These are phyloP conservation scores for Plebejus melissa DNA, from an alignment of 2,888 invertebrate genomes.

Conservation along the genomic window DNA sequence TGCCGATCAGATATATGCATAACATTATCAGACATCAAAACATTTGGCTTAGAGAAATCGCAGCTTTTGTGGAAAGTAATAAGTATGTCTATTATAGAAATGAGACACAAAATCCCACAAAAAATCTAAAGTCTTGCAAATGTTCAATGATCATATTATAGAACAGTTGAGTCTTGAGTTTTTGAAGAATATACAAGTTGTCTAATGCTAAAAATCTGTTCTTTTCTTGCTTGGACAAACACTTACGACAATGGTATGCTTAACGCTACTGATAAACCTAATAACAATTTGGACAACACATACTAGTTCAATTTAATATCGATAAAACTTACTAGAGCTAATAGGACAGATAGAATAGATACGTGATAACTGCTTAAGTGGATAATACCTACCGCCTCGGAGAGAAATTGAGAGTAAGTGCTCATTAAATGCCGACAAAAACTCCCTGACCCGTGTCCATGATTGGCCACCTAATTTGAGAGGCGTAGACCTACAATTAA, in stretches of 20 bases:
- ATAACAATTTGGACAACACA: not conserved
- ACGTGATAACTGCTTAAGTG: conserved; percentile 11
- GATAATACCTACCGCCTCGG: not conserved
- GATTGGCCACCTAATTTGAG: conserved; percentile 6
- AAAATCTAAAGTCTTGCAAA: no score
- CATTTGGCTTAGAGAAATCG: not conserved
- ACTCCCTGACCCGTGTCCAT: not conserved
- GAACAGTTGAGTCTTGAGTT: not conserved
- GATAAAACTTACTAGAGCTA: not conserved
- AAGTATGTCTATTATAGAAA: not conserved
- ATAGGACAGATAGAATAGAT: not conserved
- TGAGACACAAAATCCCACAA: not conserved
- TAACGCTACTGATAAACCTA: not conserved
- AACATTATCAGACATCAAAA: not conserved
- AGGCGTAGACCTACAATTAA: conserved; percentile 4
- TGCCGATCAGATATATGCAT: not conserved
- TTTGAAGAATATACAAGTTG: not conserved
- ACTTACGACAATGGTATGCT: not conserved
- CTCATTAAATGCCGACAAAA: not conserved
- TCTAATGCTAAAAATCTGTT: not conserved
- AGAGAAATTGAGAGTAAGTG: not conserved
- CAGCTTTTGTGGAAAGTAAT: not conserved
- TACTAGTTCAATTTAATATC: not conserved
- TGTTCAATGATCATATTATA: no score
- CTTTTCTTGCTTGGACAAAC: not conserved